These are phyloP conservation scores for Nomada ferruginata DNA, from an alignment of 2,888 invertebrate genomes.

Conservation along the genomic window DNA sequence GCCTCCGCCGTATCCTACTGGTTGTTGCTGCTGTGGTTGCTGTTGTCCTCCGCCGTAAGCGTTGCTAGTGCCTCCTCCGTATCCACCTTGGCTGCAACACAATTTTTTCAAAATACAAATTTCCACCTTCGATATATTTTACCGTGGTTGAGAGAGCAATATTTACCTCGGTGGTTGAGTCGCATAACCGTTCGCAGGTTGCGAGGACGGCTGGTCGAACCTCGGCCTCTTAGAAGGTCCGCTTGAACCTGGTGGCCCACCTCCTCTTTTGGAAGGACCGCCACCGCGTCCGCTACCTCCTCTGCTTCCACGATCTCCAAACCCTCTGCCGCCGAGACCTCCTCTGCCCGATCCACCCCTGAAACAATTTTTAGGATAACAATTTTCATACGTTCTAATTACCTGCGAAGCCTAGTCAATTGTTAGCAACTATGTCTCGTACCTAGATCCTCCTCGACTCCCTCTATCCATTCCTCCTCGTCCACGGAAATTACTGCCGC, in stretches of 20 bases:
- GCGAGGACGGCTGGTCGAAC: constrained; percentile 80
- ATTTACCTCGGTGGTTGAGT: constrained; percentile 74
- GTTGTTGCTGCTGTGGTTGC: constrained; percentile 75
- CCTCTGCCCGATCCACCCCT: constrained; percentile 75
- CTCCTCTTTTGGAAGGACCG: constrained; percentile 82
- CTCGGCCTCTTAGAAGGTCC: constrained; percentile 86
- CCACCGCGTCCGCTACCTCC: constrained; percentile 82
- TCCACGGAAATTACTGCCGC: constrained; percentile 77
- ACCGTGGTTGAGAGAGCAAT: neutral
- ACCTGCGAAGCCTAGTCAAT: neutral
- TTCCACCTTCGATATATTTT: neutral
- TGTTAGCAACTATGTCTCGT: neutral
- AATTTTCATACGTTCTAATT: neutral
- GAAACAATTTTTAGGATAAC: neutral
- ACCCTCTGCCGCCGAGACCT: constrained; percentile 83
- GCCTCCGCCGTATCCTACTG: constrained; percentile 76
- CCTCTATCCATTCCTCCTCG: constrained; percentile 83
- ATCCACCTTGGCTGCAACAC: constrained; percentile 78
- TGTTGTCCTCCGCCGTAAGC: constrained; percentile 78
- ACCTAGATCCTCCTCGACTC: constrained; percentile 85
- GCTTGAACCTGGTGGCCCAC: constrained; percentile 86
- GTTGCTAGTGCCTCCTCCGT: constrained; percentile 78
- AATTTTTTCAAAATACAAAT: constrained; percentile 1
- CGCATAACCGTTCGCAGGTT: constrained; percentile 81
- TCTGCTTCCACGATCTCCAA: constrained; percentile 85